Percentiles rank a stretch among this genome's conserved stretches.
phyloP scores from a whole-genome alignment of 1,140 invertebrate genomes.

The Cheumatopsyche charites region DNA sequence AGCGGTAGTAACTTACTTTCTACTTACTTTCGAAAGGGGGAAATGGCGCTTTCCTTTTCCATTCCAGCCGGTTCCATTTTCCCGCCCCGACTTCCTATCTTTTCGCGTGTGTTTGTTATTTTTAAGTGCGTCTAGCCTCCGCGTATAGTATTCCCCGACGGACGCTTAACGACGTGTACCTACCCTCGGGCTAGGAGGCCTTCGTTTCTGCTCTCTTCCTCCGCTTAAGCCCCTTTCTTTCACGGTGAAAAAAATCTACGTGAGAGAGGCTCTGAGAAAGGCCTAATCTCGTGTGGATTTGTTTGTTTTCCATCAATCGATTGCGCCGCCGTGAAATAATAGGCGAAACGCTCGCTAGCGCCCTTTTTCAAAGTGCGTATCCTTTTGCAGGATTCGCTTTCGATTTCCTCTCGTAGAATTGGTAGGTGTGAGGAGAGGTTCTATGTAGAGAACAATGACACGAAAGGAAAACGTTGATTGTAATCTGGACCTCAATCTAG shows the following conservation, averaged over 20 bases:
- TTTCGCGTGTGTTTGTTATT: constrained; percentile 28
- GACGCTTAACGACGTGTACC: constrained; percentile 39
- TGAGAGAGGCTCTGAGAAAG: constrained; percentile 4
- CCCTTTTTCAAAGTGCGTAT: too few species aligned
- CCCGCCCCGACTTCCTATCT: not conserved
- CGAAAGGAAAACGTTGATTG: too few species aligned
- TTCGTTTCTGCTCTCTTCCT: too few species aligned
- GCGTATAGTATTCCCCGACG: constrained; percentile 38
- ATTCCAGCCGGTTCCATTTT: not conserved
- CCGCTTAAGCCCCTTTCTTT: too few species aligned
- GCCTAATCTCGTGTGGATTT: constrained; percentile 28
- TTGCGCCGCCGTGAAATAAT: constrained; percentile 31
- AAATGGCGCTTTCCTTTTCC: constrained; percentile 16
- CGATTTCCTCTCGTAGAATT: too few species aligned
- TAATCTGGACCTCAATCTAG: too few species aligned
- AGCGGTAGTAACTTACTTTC: constrained; percentile 23
- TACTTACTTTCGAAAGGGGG: constrained; percentile 16
- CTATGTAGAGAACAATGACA: too few species aligned
- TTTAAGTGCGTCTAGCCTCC: constrained; percentile 35
- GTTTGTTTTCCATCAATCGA: constrained; percentile 37
- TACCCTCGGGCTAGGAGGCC: too few species aligned
- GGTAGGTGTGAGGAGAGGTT: too few species aligned
- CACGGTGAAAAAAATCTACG: not conserved
- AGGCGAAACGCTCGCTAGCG: constrained; percentile 1
- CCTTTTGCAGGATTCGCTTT: too few species aligned